Evolutionary conservation across 1,140 invertebrate genomes (phyloP).

Genomic region (Rhagoletis zephyria): DNA sequence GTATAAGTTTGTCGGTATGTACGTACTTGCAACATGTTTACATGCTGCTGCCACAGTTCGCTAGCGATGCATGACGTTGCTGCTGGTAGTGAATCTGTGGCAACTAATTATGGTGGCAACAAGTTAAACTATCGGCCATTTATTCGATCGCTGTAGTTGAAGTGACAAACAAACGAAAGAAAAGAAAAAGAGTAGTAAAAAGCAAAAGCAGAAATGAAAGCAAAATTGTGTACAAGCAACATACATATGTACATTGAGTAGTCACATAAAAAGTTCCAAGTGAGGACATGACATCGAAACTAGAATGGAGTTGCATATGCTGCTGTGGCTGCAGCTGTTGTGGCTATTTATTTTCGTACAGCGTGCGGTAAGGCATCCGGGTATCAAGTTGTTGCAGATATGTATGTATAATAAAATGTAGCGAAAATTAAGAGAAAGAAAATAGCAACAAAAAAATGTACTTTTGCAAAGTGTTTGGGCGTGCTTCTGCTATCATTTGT

Average conservation of each 20-base stretch:
- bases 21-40: constrained; percentile 22
- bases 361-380: neutral
- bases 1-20: neutral
- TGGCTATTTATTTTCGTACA: neutral
- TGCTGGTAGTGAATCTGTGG: neutral
- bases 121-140: neutral
- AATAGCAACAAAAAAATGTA: neutral
- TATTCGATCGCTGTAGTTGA: neutral
- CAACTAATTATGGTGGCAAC: constrained; percentile 17
- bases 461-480: no score
- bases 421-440: neutral
- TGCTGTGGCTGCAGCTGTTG: neutral
- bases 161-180: neutral
- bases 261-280: neutral
- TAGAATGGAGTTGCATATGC: neutral
- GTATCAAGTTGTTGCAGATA: neutral
- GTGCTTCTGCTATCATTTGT: no score
- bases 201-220: neutral
- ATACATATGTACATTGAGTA: neutral
- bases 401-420: neutral
- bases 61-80: neutral
- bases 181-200: neutral
- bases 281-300: neutral
- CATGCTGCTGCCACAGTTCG: neutral
- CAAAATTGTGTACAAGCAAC: neutral